These are phyloP conservation scores for Nemapogon koenigi DNA, from an alignment of 2,888 invertebrate species.

Conservation along the genomic window DNA sequence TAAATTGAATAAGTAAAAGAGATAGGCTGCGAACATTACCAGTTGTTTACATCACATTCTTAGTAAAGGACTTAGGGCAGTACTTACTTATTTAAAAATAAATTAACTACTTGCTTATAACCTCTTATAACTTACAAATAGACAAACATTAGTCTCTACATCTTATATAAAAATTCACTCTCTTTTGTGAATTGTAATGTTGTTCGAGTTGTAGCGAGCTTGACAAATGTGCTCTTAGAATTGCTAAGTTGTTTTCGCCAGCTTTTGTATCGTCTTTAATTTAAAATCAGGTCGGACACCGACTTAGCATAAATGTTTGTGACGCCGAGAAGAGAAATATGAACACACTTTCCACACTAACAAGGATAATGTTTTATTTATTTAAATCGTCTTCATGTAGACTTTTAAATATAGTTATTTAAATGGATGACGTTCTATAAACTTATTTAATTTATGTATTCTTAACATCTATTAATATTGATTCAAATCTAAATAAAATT, in stretches of 20 bases:
- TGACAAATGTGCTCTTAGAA: constrained; percentile 13
- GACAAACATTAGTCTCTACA: neutral
- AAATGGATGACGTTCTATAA: too few species aligned
- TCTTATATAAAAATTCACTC: neutral
- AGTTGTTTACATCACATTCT: too few species aligned
- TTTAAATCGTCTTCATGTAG: neutral
- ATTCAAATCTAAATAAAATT: too few species aligned
- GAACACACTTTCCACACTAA: neutral
- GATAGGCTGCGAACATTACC: too few species aligned
- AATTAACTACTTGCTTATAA: neutral
- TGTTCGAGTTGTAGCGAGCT: constrained; percentile 3
- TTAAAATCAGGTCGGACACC: constrained; percentile 12
- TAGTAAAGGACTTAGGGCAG: too few species aligned
- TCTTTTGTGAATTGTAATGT: constrained; percentile 1
- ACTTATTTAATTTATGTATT: too few species aligned
- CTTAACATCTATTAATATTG: too few species aligned
- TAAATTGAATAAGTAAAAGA: too few species aligned
- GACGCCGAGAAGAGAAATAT: constrained; percentile 4
- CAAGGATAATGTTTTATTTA: constrained; percentile 7
- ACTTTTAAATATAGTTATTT: neutral
- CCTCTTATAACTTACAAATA: neutral
- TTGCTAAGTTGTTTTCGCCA: constrained; percentile 13
- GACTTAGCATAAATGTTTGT: constrained; percentile 14
- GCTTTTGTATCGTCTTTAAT: constrained; percentile 10
- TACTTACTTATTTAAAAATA: neutral